A percentile compares a stretch with the other conserved stretches of the same genome.
phyloP scores from a whole-genome alignment of 2,113 vertebrate genomes.

The Rhodinocichla rosea region DNA sequence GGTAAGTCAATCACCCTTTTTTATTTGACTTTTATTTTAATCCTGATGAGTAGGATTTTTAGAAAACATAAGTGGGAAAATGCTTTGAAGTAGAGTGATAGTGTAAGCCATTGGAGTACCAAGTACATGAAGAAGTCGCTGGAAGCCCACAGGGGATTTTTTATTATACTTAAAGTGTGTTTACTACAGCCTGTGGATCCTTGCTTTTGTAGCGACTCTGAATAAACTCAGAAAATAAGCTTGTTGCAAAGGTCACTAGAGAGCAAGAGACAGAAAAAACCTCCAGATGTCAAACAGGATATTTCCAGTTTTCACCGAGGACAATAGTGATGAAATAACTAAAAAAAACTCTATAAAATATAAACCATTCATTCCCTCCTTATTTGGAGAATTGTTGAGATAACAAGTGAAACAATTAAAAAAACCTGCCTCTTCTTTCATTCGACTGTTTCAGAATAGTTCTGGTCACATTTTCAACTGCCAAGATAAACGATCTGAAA shows the following conservation, averaged over 20 bases:
- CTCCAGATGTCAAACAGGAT: neutral
- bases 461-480: neutral
- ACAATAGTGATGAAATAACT: neutral
- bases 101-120: neutral
- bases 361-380: neutral
- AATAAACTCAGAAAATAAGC: neutral
- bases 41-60: neutral
- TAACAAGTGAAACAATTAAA: neutral
- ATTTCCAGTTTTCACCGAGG: neutral
- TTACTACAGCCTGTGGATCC: neutral
- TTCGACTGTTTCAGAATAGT: neutral
- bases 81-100: neutral
- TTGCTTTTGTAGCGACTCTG: neutral
- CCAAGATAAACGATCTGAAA: neutral
- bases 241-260: neutral
- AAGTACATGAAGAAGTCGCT: neutral
- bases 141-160: neutral
- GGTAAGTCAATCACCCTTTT: conserved; percentile 75
- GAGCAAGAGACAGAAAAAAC: neutral
- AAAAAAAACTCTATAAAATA: neutral
- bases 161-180: neutral
- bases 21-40: neutral
- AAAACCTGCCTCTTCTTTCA: neutral
- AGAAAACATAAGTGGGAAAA: neutral
- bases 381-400: neutral